phyloP scores from a whole-genome alignment of 2,888 invertebrate genomes.

The Eurytoma adleriae region DNA sequence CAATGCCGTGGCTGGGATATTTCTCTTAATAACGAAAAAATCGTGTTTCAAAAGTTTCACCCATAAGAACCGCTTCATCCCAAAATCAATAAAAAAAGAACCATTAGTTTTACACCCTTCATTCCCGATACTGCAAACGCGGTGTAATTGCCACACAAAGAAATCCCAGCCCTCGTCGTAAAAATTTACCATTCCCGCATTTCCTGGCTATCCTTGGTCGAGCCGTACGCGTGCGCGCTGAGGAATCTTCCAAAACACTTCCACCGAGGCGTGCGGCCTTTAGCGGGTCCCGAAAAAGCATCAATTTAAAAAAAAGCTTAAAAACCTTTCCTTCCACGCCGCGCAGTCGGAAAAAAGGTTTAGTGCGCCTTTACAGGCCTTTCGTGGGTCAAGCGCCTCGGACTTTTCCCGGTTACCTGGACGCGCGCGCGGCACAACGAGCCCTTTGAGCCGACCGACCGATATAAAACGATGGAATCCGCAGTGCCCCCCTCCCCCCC shows the following conservation, averaged over 20 bases:
- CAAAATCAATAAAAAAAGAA: not conserved
- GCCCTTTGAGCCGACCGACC: constrained; percentile 50
- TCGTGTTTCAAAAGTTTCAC: not conserved
- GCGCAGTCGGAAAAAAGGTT: constrained; percentile 26
- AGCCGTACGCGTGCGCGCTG: not conserved
- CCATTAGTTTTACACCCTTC: constrained; percentile 35
- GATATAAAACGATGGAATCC: constrained; percentile 68
- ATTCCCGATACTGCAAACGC: constrained; percentile 9
- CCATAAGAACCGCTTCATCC: not conserved
- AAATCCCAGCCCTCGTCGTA: constrained; percentile 13
- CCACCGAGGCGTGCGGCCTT: not conserved
- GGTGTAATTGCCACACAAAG: not conserved
- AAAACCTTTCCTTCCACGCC: constrained; percentile 32
- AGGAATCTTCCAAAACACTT: not conserved
- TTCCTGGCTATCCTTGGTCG: not conserved
- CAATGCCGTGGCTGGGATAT: not conserved
- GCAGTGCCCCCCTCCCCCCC: constrained; percentile 64
- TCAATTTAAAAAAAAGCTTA: not conserved
- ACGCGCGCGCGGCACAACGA: not conserved
- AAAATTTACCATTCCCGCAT: constrained; percentile 22
- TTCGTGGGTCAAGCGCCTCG: constrained; percentile 17
- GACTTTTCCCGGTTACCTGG: not conserved
- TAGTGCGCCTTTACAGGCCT: constrained; percentile 14
- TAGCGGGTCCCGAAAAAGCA: not conserved
- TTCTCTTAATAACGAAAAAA: not conserved